phyloP scores from a whole-genome alignment of 30 jellyfish, hydroid and myxozoan species.

The Chrysaora quinquecirrha region DNA sequence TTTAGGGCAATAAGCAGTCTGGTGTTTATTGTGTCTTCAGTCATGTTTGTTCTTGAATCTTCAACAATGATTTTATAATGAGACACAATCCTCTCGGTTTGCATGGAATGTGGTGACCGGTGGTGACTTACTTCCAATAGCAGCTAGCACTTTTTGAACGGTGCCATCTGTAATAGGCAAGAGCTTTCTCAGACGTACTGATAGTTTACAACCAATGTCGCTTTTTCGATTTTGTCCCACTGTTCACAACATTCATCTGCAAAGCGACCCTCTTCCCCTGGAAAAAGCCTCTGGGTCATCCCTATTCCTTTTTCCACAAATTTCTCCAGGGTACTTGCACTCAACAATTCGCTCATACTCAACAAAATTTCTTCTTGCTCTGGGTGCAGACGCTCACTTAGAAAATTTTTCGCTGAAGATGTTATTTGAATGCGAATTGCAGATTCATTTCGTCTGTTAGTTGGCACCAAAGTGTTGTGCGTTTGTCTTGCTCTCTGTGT shows the following conservation, averaged over 20 bases:
- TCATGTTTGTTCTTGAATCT: constrained; percentile 45
- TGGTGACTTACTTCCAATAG: constrained; percentile 37
- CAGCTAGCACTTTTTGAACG: constrained; percentile 48
- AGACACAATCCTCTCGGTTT: constrained; percentile 49
- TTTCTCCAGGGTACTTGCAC: constrained; percentile 52
- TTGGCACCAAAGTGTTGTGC: constrained; percentile 64
- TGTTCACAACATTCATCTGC: constrained; percentile 49
- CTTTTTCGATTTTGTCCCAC: constrained; percentile 30
- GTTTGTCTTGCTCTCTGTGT: constrained; percentile 54
- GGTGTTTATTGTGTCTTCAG: constrained; percentile 59
- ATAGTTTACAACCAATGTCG: constrained; percentile 38
- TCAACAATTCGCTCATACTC: constrained; percentile 60
- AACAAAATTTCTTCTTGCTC: constrained; percentile 55
- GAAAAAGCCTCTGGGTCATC: constrained; percentile 54
- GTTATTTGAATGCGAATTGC: constrained; percentile 45
- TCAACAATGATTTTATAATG: constrained; percentile 43
- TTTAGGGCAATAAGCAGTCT: constrained; percentile 41
- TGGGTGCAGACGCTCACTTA: constrained; percentile 51
- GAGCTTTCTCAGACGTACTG: constrained; percentile 60
- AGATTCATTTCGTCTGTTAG: constrained; percentile 63
- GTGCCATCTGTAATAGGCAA: constrained; percentile 56
- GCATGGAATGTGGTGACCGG: constrained; percentile 50
- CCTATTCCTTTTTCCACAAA: constrained; percentile 51
- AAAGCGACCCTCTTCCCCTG: constrained; percentile 38
- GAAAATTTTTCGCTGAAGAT: constrained; percentile 43